These are phyloP conservation scores for Nannobrachium achirus DNA, from an alignment of 2,113 vertebrate species.

Conservation along the genomic window DNA sequence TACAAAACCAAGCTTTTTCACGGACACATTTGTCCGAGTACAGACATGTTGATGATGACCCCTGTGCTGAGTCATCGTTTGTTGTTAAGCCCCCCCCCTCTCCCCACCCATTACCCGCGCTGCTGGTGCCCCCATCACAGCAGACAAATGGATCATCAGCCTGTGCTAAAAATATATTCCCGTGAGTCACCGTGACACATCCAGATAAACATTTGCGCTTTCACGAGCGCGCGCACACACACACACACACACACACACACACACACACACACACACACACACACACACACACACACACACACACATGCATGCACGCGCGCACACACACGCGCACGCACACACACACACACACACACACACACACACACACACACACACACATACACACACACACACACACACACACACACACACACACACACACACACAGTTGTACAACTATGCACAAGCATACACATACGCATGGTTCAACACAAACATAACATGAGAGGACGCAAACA, in stretches of 20 bases:
- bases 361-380: slow-evolving; percentile 6
- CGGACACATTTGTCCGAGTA: too few relatives aligned
- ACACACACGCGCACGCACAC: slow-evolving; percentile 30
- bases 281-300: background rate
- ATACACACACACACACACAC: slow-evolving; percentile 14
- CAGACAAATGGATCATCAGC: slow-evolving; percentile 52
- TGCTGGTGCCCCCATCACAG: slow-evolving; percentile 5
- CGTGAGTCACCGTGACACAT: too few relatives aligned
- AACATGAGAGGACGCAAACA: too few relatives aligned
- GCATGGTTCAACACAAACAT: too few relatives aligned
- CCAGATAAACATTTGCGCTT: too few relatives aligned
- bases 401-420: too few relatives aligned
- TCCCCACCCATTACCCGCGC: slow-evolving; percentile 31
- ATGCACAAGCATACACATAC: too few relatives aligned
- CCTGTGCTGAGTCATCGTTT: slow-evolving; percentile 40
- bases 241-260: slow-evolving; percentile 9
- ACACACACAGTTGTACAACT: too few relatives aligned
- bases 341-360: slow-evolving; percentile 19
- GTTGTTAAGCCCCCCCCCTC: slow-evolving; percentile 28
- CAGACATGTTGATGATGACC: too few relatives aligned
- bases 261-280: background rate
- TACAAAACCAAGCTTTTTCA: too few relatives aligned
- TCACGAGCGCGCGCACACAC: too few relatives aligned
- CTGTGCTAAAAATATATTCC: slow-evolving; percentile 60
- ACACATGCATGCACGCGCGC: background rate